Evolutionary conservation across 2,797 vertebrate species (phyloP).

Genomic region (Anguilla pacifica): DNA sequence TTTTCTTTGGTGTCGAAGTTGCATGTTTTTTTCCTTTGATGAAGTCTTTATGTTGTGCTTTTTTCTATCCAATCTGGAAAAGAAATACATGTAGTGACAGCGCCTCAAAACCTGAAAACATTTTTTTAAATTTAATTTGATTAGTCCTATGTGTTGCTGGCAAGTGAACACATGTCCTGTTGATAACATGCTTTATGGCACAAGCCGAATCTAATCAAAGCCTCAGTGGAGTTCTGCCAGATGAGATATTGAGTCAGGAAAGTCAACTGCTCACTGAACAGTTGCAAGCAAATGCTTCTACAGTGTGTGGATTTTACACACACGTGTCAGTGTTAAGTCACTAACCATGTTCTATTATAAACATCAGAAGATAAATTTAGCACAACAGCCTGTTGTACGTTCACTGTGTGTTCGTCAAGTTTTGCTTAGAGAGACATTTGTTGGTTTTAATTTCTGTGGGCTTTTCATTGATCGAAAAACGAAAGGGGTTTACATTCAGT

Average conservation of each 20-base stretch:
- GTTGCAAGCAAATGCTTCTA: not conserved
- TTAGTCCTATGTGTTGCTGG: not conserved
- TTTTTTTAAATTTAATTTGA: not conserved
- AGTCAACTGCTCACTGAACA: not conserved
- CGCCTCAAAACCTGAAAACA: not conserved
- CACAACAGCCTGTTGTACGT: not conserved
- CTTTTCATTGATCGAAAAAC: not conserved
- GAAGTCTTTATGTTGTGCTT: not conserved
- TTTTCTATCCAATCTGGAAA: not conserved
- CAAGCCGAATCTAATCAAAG: not conserved
- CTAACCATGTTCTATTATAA: not conserved
- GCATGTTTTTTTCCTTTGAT: not conserved
- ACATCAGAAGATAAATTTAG: not conserved
- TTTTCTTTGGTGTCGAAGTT: not conserved
- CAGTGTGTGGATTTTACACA: not conserved
- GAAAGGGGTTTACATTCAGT: not conserved
- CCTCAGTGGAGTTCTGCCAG: not conserved
- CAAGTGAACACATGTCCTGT: conserved; percentile 3
- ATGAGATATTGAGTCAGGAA: not conserved
- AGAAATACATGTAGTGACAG: not conserved
- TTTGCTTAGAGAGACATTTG: not conserved
- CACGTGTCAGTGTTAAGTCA: not conserved
- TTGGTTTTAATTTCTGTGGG: not conserved
- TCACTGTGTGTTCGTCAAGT: not conserved
- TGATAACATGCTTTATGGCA: not conserved